Evolutionary conservation across 2,888 invertebrate species (phyloP).

Genomic region (Chrysopilus asiliformis): DNA sequence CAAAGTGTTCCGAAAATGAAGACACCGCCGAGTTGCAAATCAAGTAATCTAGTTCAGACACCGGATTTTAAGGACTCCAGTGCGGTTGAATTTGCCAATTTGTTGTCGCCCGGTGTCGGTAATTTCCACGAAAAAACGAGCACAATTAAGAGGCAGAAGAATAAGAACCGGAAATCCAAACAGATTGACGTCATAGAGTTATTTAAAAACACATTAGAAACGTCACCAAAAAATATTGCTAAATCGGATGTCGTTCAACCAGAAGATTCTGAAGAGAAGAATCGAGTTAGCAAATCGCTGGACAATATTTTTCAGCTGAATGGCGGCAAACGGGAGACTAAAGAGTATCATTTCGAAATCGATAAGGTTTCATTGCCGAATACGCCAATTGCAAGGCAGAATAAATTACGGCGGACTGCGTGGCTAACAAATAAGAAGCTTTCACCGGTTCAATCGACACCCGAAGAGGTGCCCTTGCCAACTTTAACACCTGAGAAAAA

Average conservation of each 20-base stretch:
- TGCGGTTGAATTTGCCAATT: background rate
- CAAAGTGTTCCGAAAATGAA: background rate
- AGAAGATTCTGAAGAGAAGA: background rate
- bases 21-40: background rate
- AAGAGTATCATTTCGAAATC: slow-evolving; percentile 15
- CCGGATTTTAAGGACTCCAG: background rate
- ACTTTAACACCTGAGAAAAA: slow-evolving; percentile 2
- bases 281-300: background rate
- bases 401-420: slow-evolving; percentile 41
- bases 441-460: slow-evolving; percentile 7
- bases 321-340: background rate
- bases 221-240: slow-evolving; percentile 1
- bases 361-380: slow-evolving; percentile 31
- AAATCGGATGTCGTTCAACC: background rate
- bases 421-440: slow-evolving; percentile 37
- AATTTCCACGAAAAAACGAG: background rate
- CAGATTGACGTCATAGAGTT: background rate
- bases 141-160: slow-evolving; percentile 3
- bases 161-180: background rate
- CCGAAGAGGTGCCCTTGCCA: slow-evolving; percentile 2
- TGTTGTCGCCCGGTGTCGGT: background rate
- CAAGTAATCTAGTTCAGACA: background rate
- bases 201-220: slow-evolving; percentile 1
- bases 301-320: slow-evolving; percentile 5
- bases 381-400: slow-evolving; percentile 43